Evolutionary conservation across 2,797 vertebrate species (phyloP), one percentile per base, ranked within the genome.

Genomic region (Hypotaenidia okinawae): DNA sequence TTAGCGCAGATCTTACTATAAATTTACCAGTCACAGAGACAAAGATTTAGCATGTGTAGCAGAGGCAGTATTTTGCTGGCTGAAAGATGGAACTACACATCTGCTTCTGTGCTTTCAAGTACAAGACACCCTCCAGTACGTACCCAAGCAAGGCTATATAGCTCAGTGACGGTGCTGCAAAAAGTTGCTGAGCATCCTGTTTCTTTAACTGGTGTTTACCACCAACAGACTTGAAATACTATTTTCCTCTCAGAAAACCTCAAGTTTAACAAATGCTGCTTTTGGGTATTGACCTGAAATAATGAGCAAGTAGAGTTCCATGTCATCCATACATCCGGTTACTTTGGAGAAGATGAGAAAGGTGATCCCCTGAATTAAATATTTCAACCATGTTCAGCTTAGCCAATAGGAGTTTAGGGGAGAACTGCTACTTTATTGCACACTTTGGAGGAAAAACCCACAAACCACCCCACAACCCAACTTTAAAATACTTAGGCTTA

Each of bases 191-290:
- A 73, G 78, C 35, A 35, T 59, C 13, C 11, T 25, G 23, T 67
- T 96, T 96, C 47, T 82, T 93, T 85, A 82, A 90, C 55, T 90
- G 35, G 10, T 66, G 43, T 92, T 93, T 90, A 79, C 24, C 23
- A 93, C 45, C 68, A 93, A 91, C 57, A 87, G 80, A 96, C 89
- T 1, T 21, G 13, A 96, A 96, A 88, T 68, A 89, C 10, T 73
- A 49, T 75, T 85, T 90, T 95, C 64, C 55, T 72, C 33, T 63
- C 18, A 94, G 73, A 96, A 87, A 72, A 74, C 27, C 47, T 89
- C 54, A 93, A 93, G 96, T 27, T 64, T 80, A 94, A 81, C 41
- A 96, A 94, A 95, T 49, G 24, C 16, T 51, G 16, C 30, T 28
- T 90, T 82, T 88, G 19, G 5, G 19, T 67, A 92, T 85, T 87